These are phyloP conservation scores for Muschampia plurimacula DNA, from an alignment of 2,888 invertebrate species.

Conservation along the genomic window DNA sequence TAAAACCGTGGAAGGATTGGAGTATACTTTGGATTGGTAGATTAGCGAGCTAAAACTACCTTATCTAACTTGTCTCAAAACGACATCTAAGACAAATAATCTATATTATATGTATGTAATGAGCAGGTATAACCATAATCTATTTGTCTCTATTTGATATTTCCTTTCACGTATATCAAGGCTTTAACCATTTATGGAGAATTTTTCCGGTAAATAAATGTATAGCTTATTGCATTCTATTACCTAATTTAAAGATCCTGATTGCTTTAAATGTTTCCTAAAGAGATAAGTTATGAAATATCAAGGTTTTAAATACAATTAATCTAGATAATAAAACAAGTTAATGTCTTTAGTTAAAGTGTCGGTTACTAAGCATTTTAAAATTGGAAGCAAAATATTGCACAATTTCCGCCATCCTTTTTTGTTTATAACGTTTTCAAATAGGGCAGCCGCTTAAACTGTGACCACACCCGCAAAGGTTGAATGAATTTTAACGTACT, in stretches of 20 bases:
- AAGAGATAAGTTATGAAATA: background rate
- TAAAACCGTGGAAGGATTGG: too few relatives aligned
- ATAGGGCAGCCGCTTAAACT: slow-evolving; percentile 45
- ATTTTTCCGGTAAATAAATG: background rate
- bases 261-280: slow-evolving; percentile 3
- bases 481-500: slow-evolving; percentile 70
- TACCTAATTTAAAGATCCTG: background rate
- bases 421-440: background rate
- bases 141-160: background rate
- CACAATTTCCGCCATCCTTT: too few relatives aligned
- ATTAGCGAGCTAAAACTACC: too few relatives aligned
- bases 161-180: background rate
- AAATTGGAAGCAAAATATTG: background rate
- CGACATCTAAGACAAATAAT: too few relatives aligned
- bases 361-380: too few relatives aligned
- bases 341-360: background rate
- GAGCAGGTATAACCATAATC: too few relatives aligned
- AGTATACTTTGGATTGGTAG: too few relatives aligned
- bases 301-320: background rate
- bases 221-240: background rate
- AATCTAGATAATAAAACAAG: background rate
- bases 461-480: slow-evolving; percentile 48
- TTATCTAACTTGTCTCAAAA: too few relatives aligned
- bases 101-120: too few relatives aligned
- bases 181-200: background rate